Conservation (phyloP, 2,113 vertebrate genomes). For the Proterorhinus semilunaris region DNA sequence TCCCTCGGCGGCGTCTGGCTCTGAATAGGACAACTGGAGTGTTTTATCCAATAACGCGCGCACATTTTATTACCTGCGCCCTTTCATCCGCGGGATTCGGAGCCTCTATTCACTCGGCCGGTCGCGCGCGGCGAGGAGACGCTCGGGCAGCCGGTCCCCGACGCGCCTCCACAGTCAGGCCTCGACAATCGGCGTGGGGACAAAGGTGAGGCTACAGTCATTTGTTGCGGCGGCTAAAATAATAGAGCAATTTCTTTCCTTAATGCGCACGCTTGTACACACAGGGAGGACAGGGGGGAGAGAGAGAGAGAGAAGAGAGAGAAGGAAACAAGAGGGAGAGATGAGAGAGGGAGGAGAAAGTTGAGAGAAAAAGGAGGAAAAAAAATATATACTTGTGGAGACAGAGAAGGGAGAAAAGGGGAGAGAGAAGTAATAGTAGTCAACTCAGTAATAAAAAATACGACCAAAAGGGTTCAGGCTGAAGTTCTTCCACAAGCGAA, state of each 20-base stretch:
- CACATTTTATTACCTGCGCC: constrained; percentile 64
- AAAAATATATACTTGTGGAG: too few relatives aligned
- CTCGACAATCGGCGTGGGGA: constrained; percentile 58
- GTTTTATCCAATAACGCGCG: constrained; percentile 59
- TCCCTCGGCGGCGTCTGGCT: constrained; percentile 26
- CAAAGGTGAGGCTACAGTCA: constrained; percentile 69
- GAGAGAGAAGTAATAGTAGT: too few relatives aligned
- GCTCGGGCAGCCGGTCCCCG: constrained; percentile 43
- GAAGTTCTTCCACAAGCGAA: too few relatives aligned
- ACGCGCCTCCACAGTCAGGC: constrained; percentile 57
- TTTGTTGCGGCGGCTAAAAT: constrained; percentile 76
- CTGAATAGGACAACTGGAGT: constrained; percentile 56
- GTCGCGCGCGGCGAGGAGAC: constrained; percentile 53
- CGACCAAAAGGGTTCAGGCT: too few relatives aligned
- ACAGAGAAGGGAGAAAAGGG: too few relatives aligned
- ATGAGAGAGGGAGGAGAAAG: too few relatives aligned
- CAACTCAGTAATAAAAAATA: too few relatives aligned
- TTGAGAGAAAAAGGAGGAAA: too few relatives aligned
- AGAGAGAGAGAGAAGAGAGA: too few relatives aligned
- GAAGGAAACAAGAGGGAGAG: too few relatives aligned
- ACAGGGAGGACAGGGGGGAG: too few relatives aligned
- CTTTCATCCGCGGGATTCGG: constrained; percentile 65
- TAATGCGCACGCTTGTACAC: constrained; percentile 54
- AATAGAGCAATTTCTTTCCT: constrained; percentile 76
- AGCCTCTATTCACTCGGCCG: constrained; percentile 59